phyloP scores from a whole-genome alignment of 1,140 invertebrate genomes.

The Potamilus streckersoni region DNA sequence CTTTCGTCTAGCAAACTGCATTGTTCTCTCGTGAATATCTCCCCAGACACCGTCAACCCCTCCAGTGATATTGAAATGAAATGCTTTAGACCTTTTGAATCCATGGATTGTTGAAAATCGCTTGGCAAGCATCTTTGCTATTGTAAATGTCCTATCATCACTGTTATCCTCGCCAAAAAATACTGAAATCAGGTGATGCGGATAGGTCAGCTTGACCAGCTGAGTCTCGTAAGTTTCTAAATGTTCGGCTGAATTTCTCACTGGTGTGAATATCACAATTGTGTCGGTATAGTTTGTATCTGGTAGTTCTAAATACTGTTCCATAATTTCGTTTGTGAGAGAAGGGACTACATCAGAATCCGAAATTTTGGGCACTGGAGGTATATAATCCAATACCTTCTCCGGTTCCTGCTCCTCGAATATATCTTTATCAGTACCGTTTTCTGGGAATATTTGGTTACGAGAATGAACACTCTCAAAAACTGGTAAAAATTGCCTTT shows the following conservation, averaged over 20 bases:
- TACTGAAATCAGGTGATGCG: slow-evolving; percentile 54
- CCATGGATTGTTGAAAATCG: slow-evolving; percentile 39
- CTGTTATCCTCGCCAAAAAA: slow-evolving; percentile 63
- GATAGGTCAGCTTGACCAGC: slow-evolving; percentile 53
- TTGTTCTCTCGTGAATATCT: slow-evolving; percentile 36
- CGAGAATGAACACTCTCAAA: too few species aligned
- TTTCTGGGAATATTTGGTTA: too few species aligned
- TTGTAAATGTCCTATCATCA: slow-evolving; percentile 46
- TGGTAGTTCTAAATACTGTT: slow-evolving; percentile 34
- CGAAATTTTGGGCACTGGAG: slow-evolving; percentile 45
- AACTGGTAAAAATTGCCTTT: too few species aligned
- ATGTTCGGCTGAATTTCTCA: slow-evolving; percentile 50
- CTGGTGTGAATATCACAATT: slow-evolving; percentile 58
- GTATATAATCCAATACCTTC: slow-evolving; percentile 28
- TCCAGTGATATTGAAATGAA: slow-evolving; percentile 45
- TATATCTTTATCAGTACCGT: too few species aligned
- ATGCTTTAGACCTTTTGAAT: slow-evolving; percentile 40
- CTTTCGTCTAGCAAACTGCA: slow-evolving; percentile 45
- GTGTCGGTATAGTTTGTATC: slow-evolving; percentile 26
- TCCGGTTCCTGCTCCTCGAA: too few species aligned
- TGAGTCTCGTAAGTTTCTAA: slow-evolving; percentile 41
- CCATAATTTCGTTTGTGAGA: slow-evolving; percentile 33
- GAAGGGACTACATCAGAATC: slow-evolving; percentile 40
- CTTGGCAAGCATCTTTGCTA: slow-evolving; percentile 34
- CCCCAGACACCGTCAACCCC: slow-evolving; percentile 42